Percentiles rank a stretch among this genome's conserved stretches.
Conservation (phyloP, 2,888 invertebrate species). For the Phlogophora meticulosa region DNA sequence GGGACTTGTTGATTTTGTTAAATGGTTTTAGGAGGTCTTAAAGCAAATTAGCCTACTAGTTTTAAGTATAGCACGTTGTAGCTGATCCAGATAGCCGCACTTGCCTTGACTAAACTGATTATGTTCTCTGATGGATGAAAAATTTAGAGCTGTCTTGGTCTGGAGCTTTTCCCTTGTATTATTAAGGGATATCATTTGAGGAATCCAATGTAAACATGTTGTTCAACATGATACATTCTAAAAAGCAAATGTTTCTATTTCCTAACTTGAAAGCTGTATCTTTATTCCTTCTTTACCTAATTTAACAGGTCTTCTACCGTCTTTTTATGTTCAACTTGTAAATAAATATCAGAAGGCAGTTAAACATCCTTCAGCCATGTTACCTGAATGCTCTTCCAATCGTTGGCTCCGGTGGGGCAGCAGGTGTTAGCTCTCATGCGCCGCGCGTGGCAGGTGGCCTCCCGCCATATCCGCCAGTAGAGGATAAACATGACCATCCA, state of each 20-base stretch:
- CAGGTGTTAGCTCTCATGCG: constrained; percentile 92
- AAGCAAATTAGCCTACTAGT: neutral
- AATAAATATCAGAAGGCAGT: too few relatives aligned
- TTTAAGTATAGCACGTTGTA: neutral
- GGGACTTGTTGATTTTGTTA: neutral
- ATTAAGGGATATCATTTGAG: too few relatives aligned
- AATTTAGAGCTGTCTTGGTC: too few relatives aligned
- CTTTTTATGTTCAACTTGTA: neutral
- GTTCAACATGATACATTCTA: neutral
- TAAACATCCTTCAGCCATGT: neutral
- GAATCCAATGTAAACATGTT: too few relatives aligned
- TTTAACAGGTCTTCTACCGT: neutral
- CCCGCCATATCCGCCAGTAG: constrained; percentile 95
- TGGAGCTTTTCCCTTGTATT: too few relatives aligned
- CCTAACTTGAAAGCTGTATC: neutral
- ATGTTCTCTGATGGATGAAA: too few relatives aligned
- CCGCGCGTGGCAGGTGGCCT: constrained; percentile 94
- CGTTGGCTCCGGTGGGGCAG: constrained; percentile 91
- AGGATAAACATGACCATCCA: constrained; percentile 94
- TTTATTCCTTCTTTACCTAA: neutral
- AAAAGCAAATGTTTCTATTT: neutral
- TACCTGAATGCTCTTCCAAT: constrained; percentile 95
- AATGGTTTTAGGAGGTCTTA: neutral
- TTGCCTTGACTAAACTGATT: neutral
- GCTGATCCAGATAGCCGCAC: too few relatives aligned